Base-by-base conservation (phyloP, 2,797 vertebrate species). In the Clamator glandarius region DNA sequence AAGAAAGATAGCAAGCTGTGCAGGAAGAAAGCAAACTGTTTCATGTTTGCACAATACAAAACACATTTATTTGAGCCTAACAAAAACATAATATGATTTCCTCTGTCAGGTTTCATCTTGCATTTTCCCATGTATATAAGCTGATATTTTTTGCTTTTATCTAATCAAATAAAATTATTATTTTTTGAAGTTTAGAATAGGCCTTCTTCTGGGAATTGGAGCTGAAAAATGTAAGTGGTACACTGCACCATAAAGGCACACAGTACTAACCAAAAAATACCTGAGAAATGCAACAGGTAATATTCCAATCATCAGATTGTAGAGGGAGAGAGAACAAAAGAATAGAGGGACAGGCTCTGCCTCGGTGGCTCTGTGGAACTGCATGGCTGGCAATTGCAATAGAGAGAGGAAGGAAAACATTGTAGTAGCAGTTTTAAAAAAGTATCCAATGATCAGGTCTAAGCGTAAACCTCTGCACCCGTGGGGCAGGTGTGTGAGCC, bases 81-180 rank as follows among this genome's bases (percentile, higher is more conserved):
- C 18, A 89, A 91, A 94, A 89, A 50, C 75, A 82, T 75, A 87
- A 64, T 68, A 93, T 78, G 46, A 95, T 83, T 95, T 94, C 93
- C 89, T 94, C 78, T 87, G 46, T 70, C 92, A 91, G 23, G 75
- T 73, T 92, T 96, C 87, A 85, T 94, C 78, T 94, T 93, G 50
- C 20, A 66, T 85, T 95, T 94, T 94, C 93, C 93, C 84, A 93
- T 90, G 92, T 82, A 67, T 61, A 8, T 55, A 52, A 66, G 75
- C 36, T 75, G 42, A 6, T 33, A 54, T 74, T 74, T 87, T 48
- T 15, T 19, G 39, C 41, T 85, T 93, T 94, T 79, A 92, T 83
- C 52, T 87, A 94, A 89, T 82, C 10, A 90, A 88, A 79, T 25
- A 57, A 26, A 86, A 80, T 51, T 73, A 50, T 58, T 74, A 17